A percentile compares a stretch with the other conserved stretches of the same genome.
Conservation (phyloP, 92 coral and sea anemone species). For the Epizoanthus fatuus region DNA sequence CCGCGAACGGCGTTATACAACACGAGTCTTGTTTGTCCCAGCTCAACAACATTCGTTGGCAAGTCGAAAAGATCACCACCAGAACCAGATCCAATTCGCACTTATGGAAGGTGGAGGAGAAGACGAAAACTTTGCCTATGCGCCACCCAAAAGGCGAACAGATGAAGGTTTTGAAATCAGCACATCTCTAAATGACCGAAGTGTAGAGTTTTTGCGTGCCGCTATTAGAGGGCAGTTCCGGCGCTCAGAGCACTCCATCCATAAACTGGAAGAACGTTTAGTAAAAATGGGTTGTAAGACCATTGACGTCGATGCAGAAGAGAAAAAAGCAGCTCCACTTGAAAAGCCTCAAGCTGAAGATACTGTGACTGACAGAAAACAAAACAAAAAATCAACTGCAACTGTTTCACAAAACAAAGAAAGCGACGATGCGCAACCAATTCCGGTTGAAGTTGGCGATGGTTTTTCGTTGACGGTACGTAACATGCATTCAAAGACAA, state of each 20-base stretch:
- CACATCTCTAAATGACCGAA: constrained; percentile 1
- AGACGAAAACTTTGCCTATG: background rate
- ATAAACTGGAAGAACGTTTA: constrained; percentile 26
- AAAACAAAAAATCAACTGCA: background rate
- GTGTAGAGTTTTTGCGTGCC: background rate
- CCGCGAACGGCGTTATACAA: too few relatives aligned
- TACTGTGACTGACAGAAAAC: background rate
- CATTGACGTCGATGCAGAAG: background rate
- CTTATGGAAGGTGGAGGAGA: background rate
- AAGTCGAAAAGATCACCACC: background rate
- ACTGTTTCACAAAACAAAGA: background rate
- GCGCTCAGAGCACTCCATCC: constrained; percentile 15
- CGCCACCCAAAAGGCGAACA: constrained; percentile 20
- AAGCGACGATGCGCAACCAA: background rate
- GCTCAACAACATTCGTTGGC: background rate
- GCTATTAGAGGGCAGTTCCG: constrained; percentile 11
- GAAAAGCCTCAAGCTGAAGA: background rate
- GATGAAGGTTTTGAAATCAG: background rate
- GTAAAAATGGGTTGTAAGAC: constrained; percentile 12
- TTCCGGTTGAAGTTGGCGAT: background rate
- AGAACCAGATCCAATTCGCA: background rate
- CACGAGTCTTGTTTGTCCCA: too few relatives aligned
- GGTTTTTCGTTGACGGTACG: background rate
- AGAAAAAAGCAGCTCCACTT: background rate
- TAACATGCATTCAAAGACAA: constrained; percentile 13